These are phyloP conservation scores for fruit fly (Drosophila melanogaster) DNA, from an alignment of 1,140 invertebrate genomes.

Conservation along the genomic window DNA sequence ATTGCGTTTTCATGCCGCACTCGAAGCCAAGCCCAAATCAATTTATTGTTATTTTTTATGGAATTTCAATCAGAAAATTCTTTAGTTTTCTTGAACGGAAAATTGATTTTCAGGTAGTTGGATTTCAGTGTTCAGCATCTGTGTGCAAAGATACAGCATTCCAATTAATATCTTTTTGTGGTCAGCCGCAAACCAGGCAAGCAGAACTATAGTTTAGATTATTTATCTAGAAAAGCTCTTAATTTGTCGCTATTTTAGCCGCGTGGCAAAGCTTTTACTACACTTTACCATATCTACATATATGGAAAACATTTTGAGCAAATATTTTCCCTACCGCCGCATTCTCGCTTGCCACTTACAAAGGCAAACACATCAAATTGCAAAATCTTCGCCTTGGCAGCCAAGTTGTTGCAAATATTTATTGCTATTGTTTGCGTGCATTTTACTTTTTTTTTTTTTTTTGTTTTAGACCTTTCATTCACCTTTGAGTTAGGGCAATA, in stretches of 20 bases:
- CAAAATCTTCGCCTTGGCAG: slow-evolving; percentile 48
- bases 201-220: slow-evolving; percentile 4
- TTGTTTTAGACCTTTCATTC: slow-evolving; percentile 57
- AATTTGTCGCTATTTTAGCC: slow-evolving; percentile 27
- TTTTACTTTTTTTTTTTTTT: slow-evolving; percentile 11
- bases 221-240: slow-evolving; percentile 36
- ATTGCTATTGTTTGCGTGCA: slow-evolving; percentile 8
- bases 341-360: slow-evolving; percentile 45
- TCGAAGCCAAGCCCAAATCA: slow-evolving; percentile 25
- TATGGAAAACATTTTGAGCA: slow-evolving; percentile 23
- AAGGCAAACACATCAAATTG: slow-evolving; percentile 56
- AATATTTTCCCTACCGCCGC: slow-evolving; percentile 57
- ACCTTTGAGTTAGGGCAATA: slow-evolving; percentile 36
- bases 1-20: slow-evolving; percentile 39
- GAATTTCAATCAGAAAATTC: slow-evolving; percentile 35
- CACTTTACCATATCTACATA: slow-evolving; percentile 21
- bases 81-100: slow-evolving; percentile 15
- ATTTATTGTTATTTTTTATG: slow-evolving; percentile 31
- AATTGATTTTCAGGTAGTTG: neutral
- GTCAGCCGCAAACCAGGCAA: slow-evolving; percentile 12
- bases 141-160: neutral
- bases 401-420: slow-evolving; percentile 19
- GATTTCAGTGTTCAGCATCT: neutral
- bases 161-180: slow-evolving; percentile 15
- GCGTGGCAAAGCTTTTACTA: slow-evolving; percentile 26